phyloP scores from a whole-genome alignment of 2,113 vertebrate genomes.

The Gobiocypris rarus region DNA sequence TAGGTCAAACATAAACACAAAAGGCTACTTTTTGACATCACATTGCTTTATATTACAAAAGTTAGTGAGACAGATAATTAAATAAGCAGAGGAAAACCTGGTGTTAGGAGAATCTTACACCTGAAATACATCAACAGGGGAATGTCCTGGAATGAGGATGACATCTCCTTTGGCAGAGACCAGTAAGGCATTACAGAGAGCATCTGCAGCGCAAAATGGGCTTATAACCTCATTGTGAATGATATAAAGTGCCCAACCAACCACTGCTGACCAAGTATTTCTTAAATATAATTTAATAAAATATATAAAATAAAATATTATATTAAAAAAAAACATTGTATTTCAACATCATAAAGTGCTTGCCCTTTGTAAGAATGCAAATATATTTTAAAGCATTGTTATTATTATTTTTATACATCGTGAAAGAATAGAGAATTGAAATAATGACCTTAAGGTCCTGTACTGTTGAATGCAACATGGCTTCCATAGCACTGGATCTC shows the following conservation, averaged over 20 bases:
- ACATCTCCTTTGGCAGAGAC: slow-evolving; percentile 17
- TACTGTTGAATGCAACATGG: slow-evolving; percentile 20
- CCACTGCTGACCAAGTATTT: neutral
- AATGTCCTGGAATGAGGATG: slow-evolving; percentile 37
- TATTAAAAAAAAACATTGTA: too few species aligned
- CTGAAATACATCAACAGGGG: neutral
- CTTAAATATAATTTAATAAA: neutral
- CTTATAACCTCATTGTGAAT: neutral
- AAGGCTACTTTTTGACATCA: slow-evolving; percentile 5
- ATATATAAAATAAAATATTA: neutral
- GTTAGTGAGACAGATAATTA: neutral
- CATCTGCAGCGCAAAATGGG: slow-evolving; percentile 1
- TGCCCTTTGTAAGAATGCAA: neutral
- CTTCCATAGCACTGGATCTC: neutral
- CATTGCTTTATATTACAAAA: neutral
- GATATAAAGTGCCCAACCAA: neutral
- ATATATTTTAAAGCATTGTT: neutral
- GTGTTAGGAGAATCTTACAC: slow-evolving; percentile 14
- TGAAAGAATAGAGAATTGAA: neutral
- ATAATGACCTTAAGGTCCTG: slow-evolving; percentile 19
- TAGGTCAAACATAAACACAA: neutral
- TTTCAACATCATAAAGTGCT: neutral
- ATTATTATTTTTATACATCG: neutral
- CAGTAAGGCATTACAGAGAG: neutral
- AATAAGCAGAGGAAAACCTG: neutral